Evolutionary conservation across 2,888 invertebrate species (phyloP).

Genomic region (Drosophila crucigera): DNA sequence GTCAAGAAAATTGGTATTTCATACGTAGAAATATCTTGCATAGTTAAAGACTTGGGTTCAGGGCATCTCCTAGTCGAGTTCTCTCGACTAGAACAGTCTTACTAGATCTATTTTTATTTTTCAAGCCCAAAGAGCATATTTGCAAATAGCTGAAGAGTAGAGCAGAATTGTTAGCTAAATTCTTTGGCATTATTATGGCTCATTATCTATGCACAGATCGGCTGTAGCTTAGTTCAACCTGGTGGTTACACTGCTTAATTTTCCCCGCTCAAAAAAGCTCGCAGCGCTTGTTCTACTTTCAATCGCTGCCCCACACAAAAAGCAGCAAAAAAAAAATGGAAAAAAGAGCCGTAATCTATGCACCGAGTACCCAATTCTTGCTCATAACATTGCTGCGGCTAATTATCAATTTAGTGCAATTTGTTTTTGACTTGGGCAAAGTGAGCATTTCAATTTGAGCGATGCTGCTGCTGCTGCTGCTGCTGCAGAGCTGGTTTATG

Average conservation of each 20-base stretch:
- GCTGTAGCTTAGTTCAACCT: conserved; percentile 6
- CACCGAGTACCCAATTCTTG: conserved; percentile 16
- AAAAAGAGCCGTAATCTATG: conserved; percentile 25
- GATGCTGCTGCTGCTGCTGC: background rate
- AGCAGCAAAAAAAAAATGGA: background rate
- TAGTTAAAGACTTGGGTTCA: background rate
- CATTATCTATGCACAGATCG: conserved; percentile 28
- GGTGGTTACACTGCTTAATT: conserved; percentile 25
- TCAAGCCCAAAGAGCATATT: background rate
- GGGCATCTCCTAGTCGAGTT: background rate
- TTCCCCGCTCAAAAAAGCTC: conserved; percentile 13
- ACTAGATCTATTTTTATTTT: background rate
- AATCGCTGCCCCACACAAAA: conserved; percentile 3
- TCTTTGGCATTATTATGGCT: background rate
- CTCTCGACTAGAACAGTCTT: background rate
- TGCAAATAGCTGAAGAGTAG: background rate
- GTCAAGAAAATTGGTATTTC: background rate
- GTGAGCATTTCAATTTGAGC: conserved; percentile 58
- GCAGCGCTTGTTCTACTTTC: background rate
- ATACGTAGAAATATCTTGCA: fast-evolving
- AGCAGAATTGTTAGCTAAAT: conserved; percentile 1
- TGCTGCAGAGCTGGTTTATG: conserved; percentile 34
- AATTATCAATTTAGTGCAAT: conserved; percentile 80
- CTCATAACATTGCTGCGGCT: conserved; percentile 42
- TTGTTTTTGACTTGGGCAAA: conserved; percentile 49